phyloP scores from a whole-genome alignment of 1,140 invertebrate genomes.

The Brachionus calyciflorus region DNA sequence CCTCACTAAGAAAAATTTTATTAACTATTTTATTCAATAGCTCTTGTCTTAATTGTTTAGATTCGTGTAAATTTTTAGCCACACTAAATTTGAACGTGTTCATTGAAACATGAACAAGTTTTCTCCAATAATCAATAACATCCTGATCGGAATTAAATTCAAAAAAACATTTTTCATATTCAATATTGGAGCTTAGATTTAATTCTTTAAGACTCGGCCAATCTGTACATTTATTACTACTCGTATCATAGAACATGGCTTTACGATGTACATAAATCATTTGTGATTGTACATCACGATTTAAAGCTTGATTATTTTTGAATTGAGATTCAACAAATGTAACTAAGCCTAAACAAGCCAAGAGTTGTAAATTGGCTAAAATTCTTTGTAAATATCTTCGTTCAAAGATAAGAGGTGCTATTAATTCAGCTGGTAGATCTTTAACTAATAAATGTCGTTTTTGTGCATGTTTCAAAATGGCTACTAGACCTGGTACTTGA shows the following conservation, averaged over 20 bases:
- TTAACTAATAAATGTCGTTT: constrained; percentile 14
- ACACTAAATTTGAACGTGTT: constrained; percentile 42
- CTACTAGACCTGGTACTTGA: constrained; percentile 39
- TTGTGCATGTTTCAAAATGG: constrained; percentile 2
- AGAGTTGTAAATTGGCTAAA: not conserved
- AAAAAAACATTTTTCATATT: constrained; percentile 24
- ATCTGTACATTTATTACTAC: not conserved
- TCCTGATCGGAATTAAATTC: constrained; percentile 13
- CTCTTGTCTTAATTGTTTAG: not conserved
- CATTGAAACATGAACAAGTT: constrained; percentile 38
- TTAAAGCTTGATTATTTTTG: not conserved
- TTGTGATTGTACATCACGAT: constrained; percentile 16
- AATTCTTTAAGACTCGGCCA: not conserved
- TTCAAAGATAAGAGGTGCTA: constrained; percentile 12
- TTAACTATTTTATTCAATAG: constrained; percentile 3
- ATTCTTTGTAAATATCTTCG: constrained; percentile 36
- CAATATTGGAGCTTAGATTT: not conserved
- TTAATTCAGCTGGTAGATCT: constrained; percentile 33
- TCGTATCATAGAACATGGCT: constrained; percentile 29
- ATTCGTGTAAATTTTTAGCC: constrained; percentile 19
- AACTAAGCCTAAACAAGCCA: constrained; percentile 13
- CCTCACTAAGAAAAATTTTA: not conserved
- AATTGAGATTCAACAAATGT: constrained; percentile 28
- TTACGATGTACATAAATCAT: constrained; percentile 36
- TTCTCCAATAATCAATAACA: constrained; percentile 24